Evolutionary conservation across 1,140 invertebrate genomes (phyloP), one percentile per base, ranked within the genome.

Genomic region (Samia ricini): DNA sequence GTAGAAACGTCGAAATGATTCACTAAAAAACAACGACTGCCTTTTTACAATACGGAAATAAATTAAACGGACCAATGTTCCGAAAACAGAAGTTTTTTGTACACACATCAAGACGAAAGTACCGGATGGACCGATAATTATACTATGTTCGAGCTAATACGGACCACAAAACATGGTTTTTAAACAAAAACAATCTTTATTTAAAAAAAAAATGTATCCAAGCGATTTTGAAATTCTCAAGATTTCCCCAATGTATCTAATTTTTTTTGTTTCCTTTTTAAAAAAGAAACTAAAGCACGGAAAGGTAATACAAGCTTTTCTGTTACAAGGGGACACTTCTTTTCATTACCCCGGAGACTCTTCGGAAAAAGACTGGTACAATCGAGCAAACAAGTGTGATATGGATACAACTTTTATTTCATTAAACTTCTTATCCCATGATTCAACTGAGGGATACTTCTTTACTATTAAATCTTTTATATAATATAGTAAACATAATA

Each of bases 271-370:
- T 60, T 42, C 61, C 61, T 59, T 66, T 66, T 63, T 67, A 10
- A 10, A 55, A 67, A 65, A 54, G 33, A 62, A 66, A 68, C 49
- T 69, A 58, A 65, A 68, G 61, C 56, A 51, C 57, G 56, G n/a
- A n/a, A 67, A 74, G 64, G 72, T 71, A 69, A 72, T 64, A 68
- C 61, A 63, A 72, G 69, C 69, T 71, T 66, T 69, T 73, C 60
- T 70, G 68, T 73, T 74, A 54, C 36, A 61, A 59, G 67, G 21
- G 72, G 67, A 70, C 68, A 76, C 72, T 75, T 72, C 70, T 71
- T 74, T 71, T 81, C 72, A 70, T 75, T 78, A 72, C 72, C 65
- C 76, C 21, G 1, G 72, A 70, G 71, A 76, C 72, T 55, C 66
- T 72, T 77, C 66, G 64, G 61, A 60, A 68, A 50, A 33, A 60